Evolutionary conservation across 2,888 invertebrate genomes (phyloP), one percentile per base, ranked within the genome.

Genomic region (Anticlea derivata): DNA sequence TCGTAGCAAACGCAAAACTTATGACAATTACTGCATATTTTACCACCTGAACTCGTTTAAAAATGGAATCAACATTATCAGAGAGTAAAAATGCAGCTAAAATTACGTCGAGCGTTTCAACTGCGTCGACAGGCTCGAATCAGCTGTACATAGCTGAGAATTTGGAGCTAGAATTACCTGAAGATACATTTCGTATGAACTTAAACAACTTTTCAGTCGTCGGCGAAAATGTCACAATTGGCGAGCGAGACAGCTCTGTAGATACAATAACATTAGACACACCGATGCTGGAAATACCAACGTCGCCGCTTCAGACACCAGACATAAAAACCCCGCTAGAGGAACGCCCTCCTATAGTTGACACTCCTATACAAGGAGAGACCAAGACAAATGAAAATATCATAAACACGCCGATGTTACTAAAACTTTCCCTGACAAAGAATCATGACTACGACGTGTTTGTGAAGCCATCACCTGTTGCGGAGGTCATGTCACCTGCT

Each of bases 401-500:
- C 11, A 63, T 56, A 1, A 79, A 64, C 61, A 69, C 67, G 24
- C 75, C 68, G 20, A 75, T 70, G 52, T 61, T 81, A 41, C 61
- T 87, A 12, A 80, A 85, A 68, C 58, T 86, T 45, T 77, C 85
- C 5, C 50, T 87, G 13, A 60, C 72, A 13, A 85, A 81, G 58
- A 80, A 78, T 41, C 74, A 68, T 47, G 80, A 85, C 12, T 65
- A 69, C 39, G 83, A 87, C 61, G 37, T 74, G 24, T 90, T 89
- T 51, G 79, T 83, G 0, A 88, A 78, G 39, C 89, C 90, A 1
- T 86, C 88, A 12, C 86, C 87, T 1, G 68, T 86, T 0, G 51
- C 65, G 10, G 90, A 87, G 34, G 55, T 83, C 11, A 87, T 89
- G 86, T 89, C 89, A 26, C 89, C 90, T 5, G 90, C 90, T 10